These are phyloP conservation scores for Limanda limanda DNA, from an alignment of 2,113 vertebrate genomes.

Conservation along the genomic window DNA sequence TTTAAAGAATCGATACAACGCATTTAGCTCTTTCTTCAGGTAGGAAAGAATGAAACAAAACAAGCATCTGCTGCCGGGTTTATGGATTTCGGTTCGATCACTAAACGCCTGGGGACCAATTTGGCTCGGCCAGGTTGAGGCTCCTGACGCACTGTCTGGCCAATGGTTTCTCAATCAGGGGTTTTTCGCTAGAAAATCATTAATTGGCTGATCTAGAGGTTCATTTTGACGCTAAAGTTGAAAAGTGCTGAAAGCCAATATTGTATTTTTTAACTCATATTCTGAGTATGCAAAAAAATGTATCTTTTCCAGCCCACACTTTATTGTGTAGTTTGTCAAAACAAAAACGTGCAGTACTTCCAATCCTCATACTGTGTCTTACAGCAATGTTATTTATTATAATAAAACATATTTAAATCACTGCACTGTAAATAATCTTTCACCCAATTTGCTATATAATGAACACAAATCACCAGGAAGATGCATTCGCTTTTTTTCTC, in stretches of 20 bases:
- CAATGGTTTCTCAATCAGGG: background rate
- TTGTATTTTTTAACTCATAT: constrained; percentile 6
- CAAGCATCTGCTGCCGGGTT: constrained; percentile 12
- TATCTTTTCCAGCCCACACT: background rate
- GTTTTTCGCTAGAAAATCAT: background rate
- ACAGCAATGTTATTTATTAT: background rate
- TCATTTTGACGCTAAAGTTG: background rate
- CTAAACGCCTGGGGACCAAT: constrained; percentile 39
- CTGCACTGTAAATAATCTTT: background rate
- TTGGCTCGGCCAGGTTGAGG: constrained; percentile 20
- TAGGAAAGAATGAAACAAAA: constrained; percentile 32
- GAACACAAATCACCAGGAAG: no score
- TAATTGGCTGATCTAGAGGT: background rate
- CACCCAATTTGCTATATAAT: no score
- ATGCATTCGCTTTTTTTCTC: no score
- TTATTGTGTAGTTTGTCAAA: background rate
- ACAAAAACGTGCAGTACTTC: background rate
- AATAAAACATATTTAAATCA: background rate
- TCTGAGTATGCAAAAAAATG: background rate
- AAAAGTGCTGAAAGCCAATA: constrained; percentile 2
- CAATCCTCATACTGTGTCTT: background rate
- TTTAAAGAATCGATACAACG: constrained; percentile 39
- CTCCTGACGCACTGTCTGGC: background rate
- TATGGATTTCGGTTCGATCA: constrained; percentile 53
- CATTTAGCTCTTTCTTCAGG: constrained; percentile 8